phyloP scores from a whole-genome alignment of 1,140 invertebrate species.

The Tetramorium simillimum region DNA sequence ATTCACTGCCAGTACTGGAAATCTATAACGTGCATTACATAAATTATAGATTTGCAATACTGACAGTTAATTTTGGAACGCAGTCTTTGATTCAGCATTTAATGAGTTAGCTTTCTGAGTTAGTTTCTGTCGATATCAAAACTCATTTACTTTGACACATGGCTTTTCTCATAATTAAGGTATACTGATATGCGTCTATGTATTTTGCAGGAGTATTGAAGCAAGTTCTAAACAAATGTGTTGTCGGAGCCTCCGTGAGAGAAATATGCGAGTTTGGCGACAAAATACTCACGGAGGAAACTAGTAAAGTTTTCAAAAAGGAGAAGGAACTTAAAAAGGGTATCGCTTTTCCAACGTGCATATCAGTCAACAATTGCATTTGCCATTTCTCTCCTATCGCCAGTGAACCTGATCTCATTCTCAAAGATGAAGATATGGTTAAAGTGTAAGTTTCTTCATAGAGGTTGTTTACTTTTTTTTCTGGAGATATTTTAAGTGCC shows the following conservation, averaged over 20 bases:
- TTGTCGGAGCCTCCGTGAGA: constrained; percentile 94
- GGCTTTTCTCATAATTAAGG: neutral
- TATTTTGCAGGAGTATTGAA: constrained; percentile 93
- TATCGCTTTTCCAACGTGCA: constrained; percentile 99
- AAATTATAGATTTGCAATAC: no score
- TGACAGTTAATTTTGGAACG: no score
- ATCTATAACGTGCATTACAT: no score
- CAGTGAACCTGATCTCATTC: constrained; percentile 94
- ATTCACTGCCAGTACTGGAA: no score
- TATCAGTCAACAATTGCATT: constrained; percentile 99
- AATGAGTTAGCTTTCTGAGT: no score
- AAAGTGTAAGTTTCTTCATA: constrained; percentile 93
- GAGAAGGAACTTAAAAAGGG: constrained; percentile 99
- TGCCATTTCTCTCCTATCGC: constrained; percentile 99
- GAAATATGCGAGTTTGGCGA: constrained; percentile 98
- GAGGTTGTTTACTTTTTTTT: neutral
- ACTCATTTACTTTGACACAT: neutral
- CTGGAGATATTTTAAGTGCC: no score
- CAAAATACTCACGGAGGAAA: constrained; percentile 95
- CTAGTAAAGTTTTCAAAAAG: constrained; percentile 98
- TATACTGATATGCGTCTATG: neutral
- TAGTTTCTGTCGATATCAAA: neutral
- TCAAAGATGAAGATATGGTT: constrained; percentile 97
- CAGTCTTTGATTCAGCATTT: no score
- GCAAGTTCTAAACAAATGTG: constrained; percentile 95